Evolutionary conservation across 2,797 vertebrate species (phyloP), one percentile per base, ranked within the genome.

Genomic region (Chromis chromis): DNA sequence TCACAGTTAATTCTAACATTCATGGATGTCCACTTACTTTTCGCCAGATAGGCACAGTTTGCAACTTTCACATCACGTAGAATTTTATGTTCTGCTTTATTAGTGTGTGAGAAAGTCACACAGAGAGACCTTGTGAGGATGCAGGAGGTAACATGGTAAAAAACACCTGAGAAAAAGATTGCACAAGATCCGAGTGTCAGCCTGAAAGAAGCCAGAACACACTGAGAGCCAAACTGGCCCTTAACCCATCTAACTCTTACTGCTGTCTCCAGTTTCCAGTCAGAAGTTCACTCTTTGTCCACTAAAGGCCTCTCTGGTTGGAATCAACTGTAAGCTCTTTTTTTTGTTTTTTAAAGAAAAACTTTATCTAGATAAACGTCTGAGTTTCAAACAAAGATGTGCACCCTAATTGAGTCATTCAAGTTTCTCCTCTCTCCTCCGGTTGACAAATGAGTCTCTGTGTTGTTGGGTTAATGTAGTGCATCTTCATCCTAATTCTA

Each of bases 201-300:
- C 9, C 42, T 65, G 53, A 76, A 68, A 57, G 49, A 78, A 40
- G 58, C 31, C 27, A 9, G 55, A 53, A 27, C 62, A n/a, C 63
- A 39, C 36, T 81, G 64, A 70, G 54, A 85, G 42, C 56, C 13
- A 21, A 78, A 57, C 42, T 83, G 86, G 82, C 74, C 22, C 53
- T 48, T 60, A 66, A 76, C 78, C 79, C 46, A 8, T 39, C 54
- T 74, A 80, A 85, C 86, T 66, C 74, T 89, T 73, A 74, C 64
- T 21, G n/a, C 44, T 14, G 33, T 87, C 89, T 94, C 87, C 27
- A 70, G 75, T 93, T 94, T 89, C 91, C 74, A 54, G 71, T 82
- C 27, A 88, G 76, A 74, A 84, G 86, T 89, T 88, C 79, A 70
- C 71, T 85, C 90, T 91, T 90, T 91, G 86, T 93, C 82, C 79